These are phyloP conservation scores for Noctua janthina DNA, from an alignment of 2,888 invertebrate genomes.

Conservation along the genomic window DNA sequence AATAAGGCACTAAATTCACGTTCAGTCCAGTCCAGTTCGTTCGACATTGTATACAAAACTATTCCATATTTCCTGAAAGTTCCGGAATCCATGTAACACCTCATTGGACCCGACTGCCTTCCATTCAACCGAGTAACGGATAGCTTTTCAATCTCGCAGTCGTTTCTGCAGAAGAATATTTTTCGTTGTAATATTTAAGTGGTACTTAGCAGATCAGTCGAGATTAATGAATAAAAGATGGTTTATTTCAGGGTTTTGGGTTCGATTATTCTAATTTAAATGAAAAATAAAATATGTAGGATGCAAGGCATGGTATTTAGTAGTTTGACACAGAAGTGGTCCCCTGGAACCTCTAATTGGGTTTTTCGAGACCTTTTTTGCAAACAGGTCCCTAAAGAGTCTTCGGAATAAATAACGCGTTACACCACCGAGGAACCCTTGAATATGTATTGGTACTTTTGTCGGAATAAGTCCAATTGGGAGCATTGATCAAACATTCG, in stretches of 20 bases:
- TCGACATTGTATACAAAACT: slow-evolving; percentile 24
- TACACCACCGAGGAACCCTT: slow-evolving; percentile 15
- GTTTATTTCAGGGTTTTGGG: slow-evolving; percentile 27
- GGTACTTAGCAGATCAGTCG: slow-evolving; percentile 41
- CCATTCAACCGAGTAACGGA: slow-evolving; percentile 40
- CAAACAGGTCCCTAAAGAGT: not conserved
- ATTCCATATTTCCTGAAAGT: slow-evolving; percentile 44
- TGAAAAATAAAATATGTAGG: slow-evolving; percentile 5
- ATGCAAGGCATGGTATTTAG: slow-evolving; percentile 14
- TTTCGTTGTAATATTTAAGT: slow-evolving; percentile 26
- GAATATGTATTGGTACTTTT: slow-evolving; percentile 39
- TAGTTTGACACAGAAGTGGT: not conserved
- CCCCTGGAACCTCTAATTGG: not conserved
- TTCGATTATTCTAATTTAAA: slow-evolving; percentile 34
- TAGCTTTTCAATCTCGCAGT: slow-evolving; percentile 27
- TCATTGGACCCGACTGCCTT: slow-evolving; percentile 42
- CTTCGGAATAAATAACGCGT: slow-evolving; percentile 17
- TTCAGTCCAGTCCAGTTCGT: not conserved
- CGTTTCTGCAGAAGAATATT: slow-evolving; percentile 37
- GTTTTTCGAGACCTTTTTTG: not conserved
- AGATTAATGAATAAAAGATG: slow-evolving; percentile 48
- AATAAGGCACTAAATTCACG: slow-evolving; percentile 20
- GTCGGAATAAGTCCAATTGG: slow-evolving; percentile 27
- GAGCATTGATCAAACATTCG: slow-evolving; percentile 45
- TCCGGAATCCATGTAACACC: slow-evolving; percentile 28